Base-by-base conservation (phyloP, 2,888 invertebrate species). In the Microctonus brassicae region DNA sequence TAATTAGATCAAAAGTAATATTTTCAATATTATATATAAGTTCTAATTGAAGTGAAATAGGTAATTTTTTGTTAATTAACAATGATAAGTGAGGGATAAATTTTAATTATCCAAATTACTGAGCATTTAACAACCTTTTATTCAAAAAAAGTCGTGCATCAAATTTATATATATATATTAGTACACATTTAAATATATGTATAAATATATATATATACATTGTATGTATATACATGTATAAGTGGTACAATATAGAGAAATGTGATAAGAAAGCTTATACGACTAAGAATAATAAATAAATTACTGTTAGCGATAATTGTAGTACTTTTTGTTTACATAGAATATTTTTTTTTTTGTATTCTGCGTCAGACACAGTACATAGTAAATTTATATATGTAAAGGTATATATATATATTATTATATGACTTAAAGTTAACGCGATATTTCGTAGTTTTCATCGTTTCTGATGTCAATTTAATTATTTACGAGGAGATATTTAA, bases 91-190 rank as follows among this genome's bases (percentile, higher is more conserved):
- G 39, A 13, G 39, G 13, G n/a, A 39, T 39, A 39, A 39, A 39
- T n/a, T n/a, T 3, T 39, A 13, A n/a, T n/a, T n/a, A n/a, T n/a
- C n/a, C n/a, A n/a, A n/a, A 39, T 39, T n/a, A 78, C 79, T 80
- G 79, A 84, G 83, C 81, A 76, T 82, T 83, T 82, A 80, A 80
- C 82, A 83, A 84, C 83, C 80, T 79, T 84, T 84, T 84, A 84
- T 84, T 84, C 77, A 83, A 81, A 82, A 84, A 84, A 84, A 83
- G 75, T 83, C 83, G 84, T 84, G 84, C 84, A 78, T 82, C 80
- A 81, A 82, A 79, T 84, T 79, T 84, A 81, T 81, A 73, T 77
- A 66, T 65, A 57, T 72, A 26, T 24, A 47, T 47, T n/a, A 17
- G 11, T 55, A 24, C 13, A 20, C 9, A 60, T 34, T 80, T n/a